Percentiles rank a stretch among this genome's conserved stretches.
Evolutionary conservation across 2,113 vertebrate genomes (phyloP).

Genomic region (Poecilia latipinna): DNA sequence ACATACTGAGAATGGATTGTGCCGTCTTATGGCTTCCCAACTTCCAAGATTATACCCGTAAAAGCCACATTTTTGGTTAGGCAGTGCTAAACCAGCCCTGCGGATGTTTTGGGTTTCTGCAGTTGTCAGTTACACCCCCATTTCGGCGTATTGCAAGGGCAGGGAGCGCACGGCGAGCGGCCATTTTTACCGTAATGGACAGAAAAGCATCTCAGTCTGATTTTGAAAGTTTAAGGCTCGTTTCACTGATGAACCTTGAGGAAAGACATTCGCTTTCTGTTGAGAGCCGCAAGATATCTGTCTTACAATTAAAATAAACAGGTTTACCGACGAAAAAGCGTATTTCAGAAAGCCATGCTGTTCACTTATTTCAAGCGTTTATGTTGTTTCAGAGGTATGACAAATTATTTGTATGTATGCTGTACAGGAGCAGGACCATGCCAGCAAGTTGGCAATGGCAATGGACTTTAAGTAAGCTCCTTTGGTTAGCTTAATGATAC

Average conservation of each 20-base stretch:
- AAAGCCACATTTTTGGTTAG: conserved; percentile 15
- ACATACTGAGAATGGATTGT: background rate
- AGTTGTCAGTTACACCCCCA: conserved; percentile 72
- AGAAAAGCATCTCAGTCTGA: conserved; percentile 39
- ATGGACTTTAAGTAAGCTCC: too few relatives aligned
- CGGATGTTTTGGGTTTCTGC: conserved; percentile 53
- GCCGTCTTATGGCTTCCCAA: conserved; percentile 7
- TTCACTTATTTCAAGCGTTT: too few relatives aligned
- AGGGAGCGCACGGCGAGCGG: conserved; percentile 56
- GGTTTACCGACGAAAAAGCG: too few relatives aligned
- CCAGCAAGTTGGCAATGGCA: too few relatives aligned
- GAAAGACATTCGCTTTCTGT: too few relatives aligned
- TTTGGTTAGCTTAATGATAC: too few relatives aligned
- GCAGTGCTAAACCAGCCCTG: conserved; percentile 12
- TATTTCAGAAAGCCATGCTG: too few relatives aligned
- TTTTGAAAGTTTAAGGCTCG: conserved; percentile 30
- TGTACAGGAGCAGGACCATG: too few relatives aligned
- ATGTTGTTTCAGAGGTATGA: too few relatives aligned
- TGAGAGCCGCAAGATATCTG: background rate
- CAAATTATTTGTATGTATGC: too few relatives aligned
- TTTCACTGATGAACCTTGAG: background rate
- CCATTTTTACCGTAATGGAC: conserved; percentile 80
- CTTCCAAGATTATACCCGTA: background rate
- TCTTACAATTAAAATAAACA: background rate
- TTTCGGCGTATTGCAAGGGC: conserved; percentile 62